Base-by-base conservation (phyloP, 2,797 vertebrate genomes). In the Onychomys arenicola region DNA sequence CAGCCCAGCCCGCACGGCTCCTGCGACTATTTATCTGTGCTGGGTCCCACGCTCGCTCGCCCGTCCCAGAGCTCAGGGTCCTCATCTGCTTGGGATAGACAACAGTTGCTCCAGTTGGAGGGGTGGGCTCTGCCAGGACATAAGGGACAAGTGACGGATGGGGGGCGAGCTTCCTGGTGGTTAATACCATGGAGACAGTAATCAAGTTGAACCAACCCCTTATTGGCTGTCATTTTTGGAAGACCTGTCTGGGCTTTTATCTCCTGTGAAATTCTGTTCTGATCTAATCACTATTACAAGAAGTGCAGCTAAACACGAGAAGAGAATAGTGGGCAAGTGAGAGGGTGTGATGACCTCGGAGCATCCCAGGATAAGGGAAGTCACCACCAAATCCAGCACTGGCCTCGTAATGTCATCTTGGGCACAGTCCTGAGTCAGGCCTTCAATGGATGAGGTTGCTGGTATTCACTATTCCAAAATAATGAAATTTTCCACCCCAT, bases 371-470 rank as follows among this genome's bases (percentile, higher is more conserved):
- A 32, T 0, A 4, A 52, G 23, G 63, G 17, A 2, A 11, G 40
- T 9, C 17, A 25, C 69, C 4, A 0, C 46, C 76, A 17, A 14
- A 81, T 81, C 49, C 4, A 0, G 91, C 95, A 49, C 40, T 81
- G 0, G 1, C 16, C 75, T 1, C 5, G 91, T 10, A 0, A n/a
- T 40, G 9, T 34, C 52, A 0, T 2, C 2, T 6, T 0, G 0
- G 8, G 63, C 29, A 3, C 34, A 7, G 40, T 25, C 49, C 61
- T 34, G 21, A 85, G 10, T 2, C 76, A 3, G 0, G 29, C 93
- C 90, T 59, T 2, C 49, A 9, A 2, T 67, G 2, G 32, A 80
- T 82, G 85, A 96, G 94, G 43, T 85, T 69, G 59, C 5, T 32
- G 81, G 69, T 49, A 46, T 37, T 32, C 49, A 16, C 55, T 16